Evolutionary conservation across 2,113 vertebrate genomes (phyloP).

Genomic region (Calonectris borealis): DNA sequence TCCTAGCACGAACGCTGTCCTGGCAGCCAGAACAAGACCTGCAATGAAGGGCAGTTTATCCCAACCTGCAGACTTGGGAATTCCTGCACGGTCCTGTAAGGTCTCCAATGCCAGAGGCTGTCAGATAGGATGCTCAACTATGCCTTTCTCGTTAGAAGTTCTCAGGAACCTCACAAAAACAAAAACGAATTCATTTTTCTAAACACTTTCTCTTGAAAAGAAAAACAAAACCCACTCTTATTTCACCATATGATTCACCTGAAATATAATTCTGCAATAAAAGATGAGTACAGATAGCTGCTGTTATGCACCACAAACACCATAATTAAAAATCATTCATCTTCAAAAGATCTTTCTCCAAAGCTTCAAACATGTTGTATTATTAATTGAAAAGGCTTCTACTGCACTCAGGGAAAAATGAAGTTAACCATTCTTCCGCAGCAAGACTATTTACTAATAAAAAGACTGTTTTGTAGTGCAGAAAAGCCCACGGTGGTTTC

Average conservation of each 20-base stretch:
- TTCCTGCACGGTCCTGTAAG: neutral
- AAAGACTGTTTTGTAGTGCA: neutral
- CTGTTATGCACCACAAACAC: neutral
- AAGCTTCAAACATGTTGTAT: neutral
- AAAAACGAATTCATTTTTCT: neutral
- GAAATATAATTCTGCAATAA: neutral
- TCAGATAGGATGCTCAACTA: neutral
- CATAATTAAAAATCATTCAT: neutral
- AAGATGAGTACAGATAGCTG: neutral
- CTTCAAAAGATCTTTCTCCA: neutral
- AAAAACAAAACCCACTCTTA: neutral
- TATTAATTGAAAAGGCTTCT: neutral
- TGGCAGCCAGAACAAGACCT: neutral
- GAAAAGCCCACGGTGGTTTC: neutral
- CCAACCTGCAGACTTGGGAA: neutral
- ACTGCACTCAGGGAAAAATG: neutral
- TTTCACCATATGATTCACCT: neutral
- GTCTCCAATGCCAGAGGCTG: neutral
- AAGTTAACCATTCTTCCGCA: neutral
- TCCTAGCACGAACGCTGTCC: fast-evolving
- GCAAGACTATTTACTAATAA: neutral
- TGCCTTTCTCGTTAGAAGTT: neutral
- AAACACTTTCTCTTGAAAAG: neutral
- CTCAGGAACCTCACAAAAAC: neutral
- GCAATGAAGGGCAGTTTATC: neutral